Percentiles rank a stretch among this genome's conserved stretches.
Evolutionary conservation across 2,797 vertebrate species (phyloP).

Genomic region (Acrocephalus scirpaceus): DNA sequence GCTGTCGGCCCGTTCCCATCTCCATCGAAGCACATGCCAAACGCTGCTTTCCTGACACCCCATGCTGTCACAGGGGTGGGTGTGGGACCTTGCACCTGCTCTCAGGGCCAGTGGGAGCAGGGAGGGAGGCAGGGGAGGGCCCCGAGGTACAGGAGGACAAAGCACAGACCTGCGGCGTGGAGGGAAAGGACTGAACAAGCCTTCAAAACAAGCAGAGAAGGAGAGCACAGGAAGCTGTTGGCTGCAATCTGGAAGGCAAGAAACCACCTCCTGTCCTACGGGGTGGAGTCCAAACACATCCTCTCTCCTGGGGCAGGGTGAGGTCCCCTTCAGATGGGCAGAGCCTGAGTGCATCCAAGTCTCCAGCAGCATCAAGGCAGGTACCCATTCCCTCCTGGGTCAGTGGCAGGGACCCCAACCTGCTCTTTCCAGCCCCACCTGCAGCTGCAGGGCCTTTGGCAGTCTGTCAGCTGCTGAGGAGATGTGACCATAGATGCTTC

Average conservation of each 20-base stretch:
- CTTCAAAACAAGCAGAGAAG: background rate
- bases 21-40: slow-evolving; percentile 54
- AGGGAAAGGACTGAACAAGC: background rate
- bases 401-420: background rate
- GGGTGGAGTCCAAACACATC: background rate
- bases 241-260: background rate
- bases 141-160: background rate
- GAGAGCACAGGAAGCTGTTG: background rate
- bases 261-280: background rate
- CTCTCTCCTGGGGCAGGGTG: background rate
- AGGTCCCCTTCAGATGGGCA: background rate
- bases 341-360: background rate
- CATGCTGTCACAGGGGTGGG: background rate
- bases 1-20: slow-evolving; percentile 19
- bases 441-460: background rate
- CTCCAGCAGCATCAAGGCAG: background rate
- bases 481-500: background rate
- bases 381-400: background rate
- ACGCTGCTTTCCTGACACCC: slow-evolving; percentile 56
- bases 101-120: background rate
- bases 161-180: background rate
- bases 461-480: background rate
- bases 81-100: background rate
- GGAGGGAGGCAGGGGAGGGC: background rate
- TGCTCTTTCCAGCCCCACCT: background rate